Evolutionary conservation across 1,140 invertebrate genomes (phyloP).

Genomic region (Eulimnadia texana): DNA sequence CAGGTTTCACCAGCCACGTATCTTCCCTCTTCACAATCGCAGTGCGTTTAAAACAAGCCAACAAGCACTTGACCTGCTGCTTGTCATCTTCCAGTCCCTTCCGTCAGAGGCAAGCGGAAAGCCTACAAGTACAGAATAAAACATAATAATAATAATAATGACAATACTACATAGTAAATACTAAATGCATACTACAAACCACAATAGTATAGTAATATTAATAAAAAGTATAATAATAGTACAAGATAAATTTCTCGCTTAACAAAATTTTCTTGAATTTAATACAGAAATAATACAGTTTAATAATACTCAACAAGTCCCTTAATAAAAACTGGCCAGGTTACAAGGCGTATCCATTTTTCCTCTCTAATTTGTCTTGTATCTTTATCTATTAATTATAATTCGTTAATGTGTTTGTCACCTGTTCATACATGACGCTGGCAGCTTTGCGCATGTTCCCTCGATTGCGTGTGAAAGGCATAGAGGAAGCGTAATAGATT

Average conservation of each 20-base stretch:
- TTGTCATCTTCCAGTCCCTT: slow-evolving; percentile 31
- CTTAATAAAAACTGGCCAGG: too few relatives aligned
- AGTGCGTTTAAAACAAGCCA: slow-evolving; percentile 61
- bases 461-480: slow-evolving; percentile 57
- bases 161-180: not conserved
- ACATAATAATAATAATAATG: not conserved
- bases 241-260: too few relatives aligned
- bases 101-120: slow-evolving; percentile 5
- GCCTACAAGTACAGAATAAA: not conserved
- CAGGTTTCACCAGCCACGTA: slow-evolving; percentile 57
- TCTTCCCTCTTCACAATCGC: slow-evolving; percentile 48
- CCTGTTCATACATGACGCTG: slow-evolving; percentile 71
- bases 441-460: slow-evolving; percentile 58
- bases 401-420: not conserved
- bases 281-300: too few relatives aligned
- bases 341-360: too few relatives aligned
- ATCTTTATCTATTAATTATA: not conserved
- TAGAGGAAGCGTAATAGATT: slow-evolving; percentile 77
- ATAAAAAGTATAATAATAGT: too few relatives aligned
- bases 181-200: too few relatives aligned
- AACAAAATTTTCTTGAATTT: too few relatives aligned
- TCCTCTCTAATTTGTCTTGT: too few relatives aligned
- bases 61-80: slow-evolving; percentile 51
- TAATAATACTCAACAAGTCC: too few relatives aligned
- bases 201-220: too few relatives aligned